A percentile compares a stretch with the other conserved stretches of the same genome.
These are phyloP conservation scores for Phaenicophaeus curvirostris DNA, from an alignment of 2,797 vertebrate species.

Conservation along the genomic window DNA sequence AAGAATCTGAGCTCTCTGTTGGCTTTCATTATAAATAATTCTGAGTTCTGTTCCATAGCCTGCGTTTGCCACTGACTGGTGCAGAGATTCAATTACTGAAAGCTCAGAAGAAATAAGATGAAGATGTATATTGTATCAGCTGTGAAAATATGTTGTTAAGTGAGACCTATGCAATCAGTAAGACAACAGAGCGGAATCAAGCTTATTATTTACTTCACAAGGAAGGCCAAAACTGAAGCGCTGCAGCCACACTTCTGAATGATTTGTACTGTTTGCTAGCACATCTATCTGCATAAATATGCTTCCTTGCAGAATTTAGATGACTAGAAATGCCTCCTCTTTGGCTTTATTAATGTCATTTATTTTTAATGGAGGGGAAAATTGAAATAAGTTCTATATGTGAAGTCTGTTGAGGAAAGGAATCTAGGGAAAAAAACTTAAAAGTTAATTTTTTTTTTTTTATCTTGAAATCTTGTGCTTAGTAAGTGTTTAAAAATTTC, in stretches of 20 bases:
- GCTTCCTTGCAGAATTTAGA: constrained; percentile 41
- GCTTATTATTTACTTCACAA: neutral
- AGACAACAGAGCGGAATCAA: neutral
- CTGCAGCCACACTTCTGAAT: neutral
- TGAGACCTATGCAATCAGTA: neutral
- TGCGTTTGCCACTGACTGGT: neutral
- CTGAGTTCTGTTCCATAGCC: neutral
- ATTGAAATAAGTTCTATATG: constrained; percentile 65
- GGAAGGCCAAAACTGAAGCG: neutral
- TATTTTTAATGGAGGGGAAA: constrained; percentile 67
- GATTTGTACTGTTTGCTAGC: neutral
- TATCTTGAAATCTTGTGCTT: constrained; percentile 67
- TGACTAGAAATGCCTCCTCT: constrained; percentile 49
- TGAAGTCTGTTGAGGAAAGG: constrained; percentile 60
- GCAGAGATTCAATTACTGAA: neutral
- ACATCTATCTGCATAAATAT: constrained; percentile 37
- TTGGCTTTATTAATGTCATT: constrained; percentile 65
- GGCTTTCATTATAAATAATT: constrained; percentile 1
- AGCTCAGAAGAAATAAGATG: neutral
- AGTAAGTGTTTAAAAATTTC: constrained; percentile 73
- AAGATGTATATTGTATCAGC: neutral
- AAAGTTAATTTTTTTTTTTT: constrained; percentile 56
- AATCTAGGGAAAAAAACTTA: constrained; percentile 67
- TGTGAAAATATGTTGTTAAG: neutral
- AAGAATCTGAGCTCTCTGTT: neutral